A percentile compares a stretch with the other conserved stretches of the same genome.
Conservation (phyloP, 1,140 invertebrate genomes). For the Meloidogyne hapla region DNA sequence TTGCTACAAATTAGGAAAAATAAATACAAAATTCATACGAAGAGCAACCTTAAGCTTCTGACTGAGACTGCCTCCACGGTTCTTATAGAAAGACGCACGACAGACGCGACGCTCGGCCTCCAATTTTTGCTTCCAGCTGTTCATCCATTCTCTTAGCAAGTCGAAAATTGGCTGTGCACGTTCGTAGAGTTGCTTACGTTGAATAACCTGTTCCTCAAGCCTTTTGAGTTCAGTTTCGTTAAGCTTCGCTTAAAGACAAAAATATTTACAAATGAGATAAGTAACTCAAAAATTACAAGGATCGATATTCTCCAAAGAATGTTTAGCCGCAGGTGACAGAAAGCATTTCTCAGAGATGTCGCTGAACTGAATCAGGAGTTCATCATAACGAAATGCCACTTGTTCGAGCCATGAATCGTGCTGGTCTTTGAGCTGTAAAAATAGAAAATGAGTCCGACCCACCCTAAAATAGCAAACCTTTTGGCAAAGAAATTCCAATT, state of each 20-base stretch:
- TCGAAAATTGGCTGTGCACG: conserved; percentile 24
- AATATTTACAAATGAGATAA: neutral
- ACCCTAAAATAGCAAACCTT: neutral
- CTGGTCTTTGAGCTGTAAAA: conserved; percentile 26
- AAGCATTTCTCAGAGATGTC: conserved; percentile 29
- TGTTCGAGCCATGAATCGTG: conserved; percentile 30
- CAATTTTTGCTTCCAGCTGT: conserved; percentile 27
- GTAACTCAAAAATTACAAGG: conserved; percentile 13
- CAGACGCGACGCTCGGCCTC: conserved; percentile 24
- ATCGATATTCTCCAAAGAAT: conserved; percentile 9
- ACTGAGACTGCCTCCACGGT: conserved; percentile 22
- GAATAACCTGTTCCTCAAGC: conserved; percentile 22
- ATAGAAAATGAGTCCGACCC: neutral
- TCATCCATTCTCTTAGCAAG: conserved; percentile 29
- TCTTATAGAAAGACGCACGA: conserved; percentile 34
- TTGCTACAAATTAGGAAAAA: conserved; percentile 3
- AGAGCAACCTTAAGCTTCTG: conserved; percentile 28
- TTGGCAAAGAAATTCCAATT: conserved; percentile 14
- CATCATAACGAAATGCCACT: conserved; percentile 32
- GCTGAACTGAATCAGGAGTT: conserved; percentile 23
- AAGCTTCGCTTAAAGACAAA: neutral
- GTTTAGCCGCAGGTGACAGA: neutral
- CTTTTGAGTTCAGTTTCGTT: conserved; percentile 9
- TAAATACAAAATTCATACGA: neutral
- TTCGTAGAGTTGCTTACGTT: conserved; percentile 6